Evolutionary conservation across 2,797 vertebrate species (phyloP).

Genomic region (Peromyscus attwateri): DNA sequence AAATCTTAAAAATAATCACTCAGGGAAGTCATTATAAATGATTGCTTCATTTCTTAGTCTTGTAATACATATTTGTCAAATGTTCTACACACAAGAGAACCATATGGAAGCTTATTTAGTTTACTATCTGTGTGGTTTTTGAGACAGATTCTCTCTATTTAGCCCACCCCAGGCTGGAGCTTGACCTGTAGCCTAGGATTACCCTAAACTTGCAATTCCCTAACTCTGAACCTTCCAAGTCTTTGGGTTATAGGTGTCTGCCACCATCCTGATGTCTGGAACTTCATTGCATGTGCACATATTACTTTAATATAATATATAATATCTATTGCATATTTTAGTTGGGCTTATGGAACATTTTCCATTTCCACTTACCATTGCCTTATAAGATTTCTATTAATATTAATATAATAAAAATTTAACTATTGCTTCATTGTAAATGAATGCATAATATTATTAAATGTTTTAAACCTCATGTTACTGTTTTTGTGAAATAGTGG

Average conservation of each 20-base stretch:
- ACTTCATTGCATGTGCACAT: not conserved
- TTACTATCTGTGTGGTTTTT: not conserved
- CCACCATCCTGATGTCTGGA: not conserved
- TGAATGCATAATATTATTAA: not conserved
- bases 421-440: not conserved
- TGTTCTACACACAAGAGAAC: not conserved
- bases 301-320: not conserved
- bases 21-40: not conserved
- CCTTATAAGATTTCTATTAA: not conserved
- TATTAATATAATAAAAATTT: not conserved
- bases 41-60: conserved; percentile 7
- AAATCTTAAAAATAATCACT: not conserved
- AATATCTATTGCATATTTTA: not conserved
- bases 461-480: not conserved
- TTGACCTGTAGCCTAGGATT: not conserved
- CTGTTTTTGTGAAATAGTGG: not conserved
- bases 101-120: not conserved
- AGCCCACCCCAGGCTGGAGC: not conserved
- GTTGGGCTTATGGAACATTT: not conserved
- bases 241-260: not conserved
- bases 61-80: not conserved
- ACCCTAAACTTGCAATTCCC: not conserved
- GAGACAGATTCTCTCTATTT: not conserved
- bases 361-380: not conserved
- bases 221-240: not conserved